Evolutionary conservation across 2,797 vertebrate genomes (phyloP), one percentile per base, ranked within the genome.

Genomic region (Spatula clypeata): DNA sequence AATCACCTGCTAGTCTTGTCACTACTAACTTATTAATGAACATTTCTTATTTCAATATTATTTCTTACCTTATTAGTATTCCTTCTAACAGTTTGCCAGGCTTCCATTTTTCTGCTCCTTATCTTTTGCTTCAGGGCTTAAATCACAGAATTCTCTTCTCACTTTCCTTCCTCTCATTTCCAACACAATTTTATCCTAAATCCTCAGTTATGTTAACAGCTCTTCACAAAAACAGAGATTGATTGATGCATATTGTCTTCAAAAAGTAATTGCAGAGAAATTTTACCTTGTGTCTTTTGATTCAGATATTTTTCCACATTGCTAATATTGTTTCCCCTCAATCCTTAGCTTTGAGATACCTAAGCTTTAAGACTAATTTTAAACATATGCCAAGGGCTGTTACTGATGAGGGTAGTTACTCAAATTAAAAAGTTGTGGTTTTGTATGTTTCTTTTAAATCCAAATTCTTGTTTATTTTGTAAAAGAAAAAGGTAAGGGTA

Each of bases 341-440:
- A 1, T 36, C 15, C 6, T 44, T 45, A 49, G 3, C 7, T 20
- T 75, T 11, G 0, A 36, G 60, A 58, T 18, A 1, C 6, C 5
- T 57, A 53, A 74, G 8, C 11, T 5, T 57, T 32, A 60, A 71
- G 20, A 64, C 15, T 60, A 49, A 47, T 47, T 81, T 84, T 55
- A 44, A 85, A 44, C 13, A 11, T 60, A 64, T 5, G 27, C 1
- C 1, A 18, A 47, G 2, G 4, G 9, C 2, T 8, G 34, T 26
- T 79, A 49, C 15, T 64, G n/a, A 47, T 29, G 45, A 1, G 1
- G 6, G 3, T n/a, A 55, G 26, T 15, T 54, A 8, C 9, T 84
- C 62, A 81, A n/a, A 64, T 27, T 26, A 11, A 82, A 61, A 73
- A 49, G 5, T 15, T 69, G 14, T 54, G 2, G 5, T 0, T 13